Conservation (phyloP, 2,113 vertebrate genomes). For the Catharus minimus region DNA sequence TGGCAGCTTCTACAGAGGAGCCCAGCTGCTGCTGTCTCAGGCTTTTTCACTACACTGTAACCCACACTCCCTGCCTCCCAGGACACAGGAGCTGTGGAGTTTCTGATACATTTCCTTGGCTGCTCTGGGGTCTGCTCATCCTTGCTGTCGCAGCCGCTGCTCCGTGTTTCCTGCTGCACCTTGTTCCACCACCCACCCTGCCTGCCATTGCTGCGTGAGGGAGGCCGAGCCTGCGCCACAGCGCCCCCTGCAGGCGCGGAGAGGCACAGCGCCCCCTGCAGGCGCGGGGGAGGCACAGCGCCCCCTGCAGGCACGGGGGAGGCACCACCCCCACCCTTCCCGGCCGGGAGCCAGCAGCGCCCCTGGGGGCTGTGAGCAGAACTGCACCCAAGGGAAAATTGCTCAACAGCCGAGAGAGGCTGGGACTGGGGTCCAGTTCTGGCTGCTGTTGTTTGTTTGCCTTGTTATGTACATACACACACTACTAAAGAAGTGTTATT, state of each 20-base stretch:
- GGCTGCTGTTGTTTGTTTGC: neutral
- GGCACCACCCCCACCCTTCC: rapidly evolving
- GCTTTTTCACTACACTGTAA: neutral
- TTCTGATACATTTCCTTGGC: neutral
- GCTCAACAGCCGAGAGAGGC: too few relatives aligned
- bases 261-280: too few relatives aligned
- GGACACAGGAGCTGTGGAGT: neutral
- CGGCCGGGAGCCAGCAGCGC: neutral
- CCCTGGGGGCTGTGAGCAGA: rapidly evolving
- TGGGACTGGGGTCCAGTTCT: rapidly evolving
- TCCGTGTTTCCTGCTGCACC: rapidly evolving
- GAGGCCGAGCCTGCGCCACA: rapidly evolving
- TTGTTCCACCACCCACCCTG: rapidly evolving
- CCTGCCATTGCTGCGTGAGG: rapidly evolving
- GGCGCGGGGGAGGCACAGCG: too few relatives aligned
- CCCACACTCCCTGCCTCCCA: neutral
- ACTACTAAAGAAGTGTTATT: neutral
- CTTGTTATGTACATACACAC: neutral
- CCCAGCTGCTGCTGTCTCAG: rapidly evolving
- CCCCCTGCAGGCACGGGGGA: neutral
- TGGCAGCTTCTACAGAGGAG: rapidly evolving
- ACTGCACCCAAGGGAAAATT: neutral
- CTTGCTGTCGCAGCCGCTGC: rapidly evolving
- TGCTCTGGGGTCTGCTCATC: rapidly evolving
- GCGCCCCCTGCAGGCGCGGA: too few relatives aligned